Conservation (phyloP, 2,113 vertebrate genomes). For the Calypte anna region DNA sequence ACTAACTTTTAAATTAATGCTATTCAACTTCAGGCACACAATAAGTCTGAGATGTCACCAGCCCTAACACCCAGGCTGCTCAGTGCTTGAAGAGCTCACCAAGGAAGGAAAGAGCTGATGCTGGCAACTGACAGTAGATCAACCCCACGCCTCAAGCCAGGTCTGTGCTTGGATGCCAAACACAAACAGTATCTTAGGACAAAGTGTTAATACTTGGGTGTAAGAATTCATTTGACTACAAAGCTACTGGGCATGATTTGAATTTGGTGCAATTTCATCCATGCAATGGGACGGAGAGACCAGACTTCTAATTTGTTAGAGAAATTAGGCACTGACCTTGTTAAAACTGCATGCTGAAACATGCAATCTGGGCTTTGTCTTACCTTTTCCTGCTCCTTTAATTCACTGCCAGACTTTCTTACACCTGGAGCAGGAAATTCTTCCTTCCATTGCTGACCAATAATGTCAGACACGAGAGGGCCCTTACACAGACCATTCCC, state of each 20-base stretch:
- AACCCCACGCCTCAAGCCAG: not conserved
- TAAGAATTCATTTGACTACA: not conserved
- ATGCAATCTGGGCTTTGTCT: not conserved
- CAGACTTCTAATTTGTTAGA: constrained; percentile 47
- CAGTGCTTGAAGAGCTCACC: not conserved
- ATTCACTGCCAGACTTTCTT: not conserved
- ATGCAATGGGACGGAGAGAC: not conserved
- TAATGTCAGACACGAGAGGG: not conserved
- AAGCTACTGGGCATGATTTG: constrained; percentile 23
- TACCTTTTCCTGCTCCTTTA: not conserved
- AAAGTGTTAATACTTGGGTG: not conserved
- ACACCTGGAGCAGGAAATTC: not conserved
- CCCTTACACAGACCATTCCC: not conserved
- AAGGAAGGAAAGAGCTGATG: not conserved
- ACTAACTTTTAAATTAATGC: not conserved
- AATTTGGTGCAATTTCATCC: constrained; percentile 11
- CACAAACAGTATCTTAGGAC: not conserved
- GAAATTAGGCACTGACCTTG: constrained; percentile 29
- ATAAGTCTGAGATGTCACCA: not conserved
- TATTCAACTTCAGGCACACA: not conserved
- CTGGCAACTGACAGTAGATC: not conserved
- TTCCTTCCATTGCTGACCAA: not conserved
- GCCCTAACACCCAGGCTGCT: not conserved
- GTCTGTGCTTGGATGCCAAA: not conserved
- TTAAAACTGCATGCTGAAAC: not conserved